These are phyloP conservation scores for Tridacna gigas DNA, from an alignment of 2,888 invertebrate species.

Conservation along the genomic window DNA sequence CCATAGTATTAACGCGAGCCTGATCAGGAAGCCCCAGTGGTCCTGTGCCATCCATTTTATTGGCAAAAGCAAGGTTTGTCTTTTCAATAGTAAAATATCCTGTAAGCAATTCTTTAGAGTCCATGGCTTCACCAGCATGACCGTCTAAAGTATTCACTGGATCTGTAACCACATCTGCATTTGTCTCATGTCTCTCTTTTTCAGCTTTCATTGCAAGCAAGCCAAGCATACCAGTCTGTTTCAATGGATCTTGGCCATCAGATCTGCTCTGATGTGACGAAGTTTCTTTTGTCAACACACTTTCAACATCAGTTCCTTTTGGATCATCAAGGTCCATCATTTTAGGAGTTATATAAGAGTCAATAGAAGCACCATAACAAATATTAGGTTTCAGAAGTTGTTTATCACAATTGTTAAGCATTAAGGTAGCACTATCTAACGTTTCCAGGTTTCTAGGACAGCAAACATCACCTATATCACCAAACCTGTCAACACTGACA, in stretches of 20 bases:
- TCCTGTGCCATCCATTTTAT: no score
- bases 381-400: neutral
- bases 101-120: neutral
- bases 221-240: no score
- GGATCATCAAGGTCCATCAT: neutral
- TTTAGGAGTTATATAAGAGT: neutral
- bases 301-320: neutral
- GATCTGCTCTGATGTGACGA: no score
- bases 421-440: slow-evolving; percentile 5
- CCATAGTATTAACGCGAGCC: neutral
- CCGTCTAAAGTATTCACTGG: neutral
- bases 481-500: no score
- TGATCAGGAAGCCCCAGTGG: no score
- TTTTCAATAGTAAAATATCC: neutral
- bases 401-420: slow-evolving; percentile 1
- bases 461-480: no score
- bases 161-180: no score
- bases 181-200: no score
- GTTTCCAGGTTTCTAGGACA: neutral
- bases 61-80: neutral
- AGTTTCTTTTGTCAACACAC: no score
- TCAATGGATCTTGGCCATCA: no score
- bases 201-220: no score
- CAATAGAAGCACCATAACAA: neutral
- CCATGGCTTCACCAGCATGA: neutral